Conservation (phyloP, 2,888 invertebrate species). For the Pseudococcus viburni region DNA sequence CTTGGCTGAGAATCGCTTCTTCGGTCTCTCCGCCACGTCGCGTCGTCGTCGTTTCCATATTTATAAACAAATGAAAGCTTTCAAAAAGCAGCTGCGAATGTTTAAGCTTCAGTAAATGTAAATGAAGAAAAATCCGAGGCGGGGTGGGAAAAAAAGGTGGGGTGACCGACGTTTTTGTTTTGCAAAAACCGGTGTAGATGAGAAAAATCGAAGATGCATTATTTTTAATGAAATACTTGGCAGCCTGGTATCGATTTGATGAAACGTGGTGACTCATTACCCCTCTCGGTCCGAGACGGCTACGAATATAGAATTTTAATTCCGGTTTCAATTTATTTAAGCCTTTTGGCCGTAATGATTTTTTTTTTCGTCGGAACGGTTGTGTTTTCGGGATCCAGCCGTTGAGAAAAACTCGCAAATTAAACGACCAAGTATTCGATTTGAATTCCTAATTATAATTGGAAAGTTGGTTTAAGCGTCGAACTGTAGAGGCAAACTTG, state of each 20-base stretch:
- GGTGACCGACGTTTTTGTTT: neutral
- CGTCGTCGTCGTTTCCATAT: neutral
- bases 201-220: constrained; percentile 6
- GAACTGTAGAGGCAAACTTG: neutral
- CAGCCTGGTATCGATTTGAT: neutral
- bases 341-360: constrained; percentile 6
- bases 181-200: neutral
- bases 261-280: constrained; percentile 2
- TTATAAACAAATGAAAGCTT: constrained; percentile 57
- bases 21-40: neutral
- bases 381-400: neutral
- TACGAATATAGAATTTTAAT: constrained; percentile 40
- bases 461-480: constrained; percentile 21
- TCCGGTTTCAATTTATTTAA: constrained; percentile 21
- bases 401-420: constrained; percentile 9
- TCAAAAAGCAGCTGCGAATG: constrained; percentile 56
- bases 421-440: constrained; percentile 28
- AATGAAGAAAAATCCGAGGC: constrained; percentile 27
- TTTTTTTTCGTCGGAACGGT: neutral
- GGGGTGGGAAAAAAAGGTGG: neutral
- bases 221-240: constrained; percentile 4
- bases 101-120: constrained; percentile 52
- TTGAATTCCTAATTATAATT: constrained; percentile 44
- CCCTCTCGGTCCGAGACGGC: no score
- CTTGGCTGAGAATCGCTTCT: constrained; percentile 51